Evolutionary conservation across 2,888 invertebrate species (phyloP), one percentile per base, ranked within the genome.

Genomic region (Tineola bisselliella): DNA sequence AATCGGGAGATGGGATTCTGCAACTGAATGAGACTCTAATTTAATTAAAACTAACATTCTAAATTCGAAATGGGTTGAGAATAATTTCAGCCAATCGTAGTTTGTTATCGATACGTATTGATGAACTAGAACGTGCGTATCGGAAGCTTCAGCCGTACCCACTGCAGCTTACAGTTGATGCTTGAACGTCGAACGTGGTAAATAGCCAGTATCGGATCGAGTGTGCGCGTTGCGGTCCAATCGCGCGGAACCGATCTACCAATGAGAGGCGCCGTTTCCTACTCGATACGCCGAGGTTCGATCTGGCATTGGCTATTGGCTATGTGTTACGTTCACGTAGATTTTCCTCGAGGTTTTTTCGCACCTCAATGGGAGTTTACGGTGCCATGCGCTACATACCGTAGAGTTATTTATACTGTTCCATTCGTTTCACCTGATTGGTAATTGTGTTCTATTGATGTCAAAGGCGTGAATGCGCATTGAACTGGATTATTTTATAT

Each of bases 241-340:
- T 88, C 76, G 84, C 81, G 82, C 79, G 76, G 81, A 88, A 87
- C 89, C 90, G 88, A 90, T 90, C 88, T 82, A 68, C 87, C 86
- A 86, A 87, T 87, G 72, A 70, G 69, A 65, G 66, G 66, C 67
- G 76, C 64, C 66, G 73, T 66, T 78, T 68, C 74, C 66, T 71
- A 76, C 79, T 84, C 81, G 76, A 83, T 83, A 81, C 64, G 63
- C 67, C 71, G 78, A 81, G 81, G 78, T 84, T 86, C 84, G 78
- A 86, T 84, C 70, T 67, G 70, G 81, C 73, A 84, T 84, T 81
- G 84, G 84, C 79, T 74, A 80, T 82, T 66, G 75, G 73, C 65
- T 67, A 65, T 65, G 70, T 69, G 68, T 70, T 74, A 81, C 79
- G 80, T 81, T 8, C 70, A 83, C 86, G 86, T 86, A 84, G 80